phyloP scores from a whole-genome alignment of 2,888 invertebrate species.

The Ochropleura plecta region DNA sequence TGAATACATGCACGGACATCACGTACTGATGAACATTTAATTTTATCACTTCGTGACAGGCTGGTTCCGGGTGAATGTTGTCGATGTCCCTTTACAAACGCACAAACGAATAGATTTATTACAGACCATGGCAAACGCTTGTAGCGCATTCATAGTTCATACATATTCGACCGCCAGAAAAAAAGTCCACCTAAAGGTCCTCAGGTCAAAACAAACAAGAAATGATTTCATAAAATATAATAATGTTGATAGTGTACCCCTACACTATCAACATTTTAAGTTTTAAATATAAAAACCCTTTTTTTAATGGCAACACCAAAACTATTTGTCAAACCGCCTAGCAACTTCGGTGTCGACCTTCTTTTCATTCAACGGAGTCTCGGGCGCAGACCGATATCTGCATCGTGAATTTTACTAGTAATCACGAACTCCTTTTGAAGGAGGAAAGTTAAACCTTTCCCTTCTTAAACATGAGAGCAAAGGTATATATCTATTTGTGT shows the following conservation, averaged over 20 bases:
- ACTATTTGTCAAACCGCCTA: constrained; percentile 19
- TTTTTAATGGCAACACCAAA: constrained; percentile 38
- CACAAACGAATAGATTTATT: too few relatives aligned
- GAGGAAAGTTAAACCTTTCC: constrained; percentile 48
- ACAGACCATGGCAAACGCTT: too few relatives aligned
- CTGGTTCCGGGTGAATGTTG: too few relatives aligned
- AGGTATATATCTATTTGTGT: constrained; percentile 81
- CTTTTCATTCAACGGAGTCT: constrained; percentile 70
- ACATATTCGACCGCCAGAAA: too few relatives aligned
- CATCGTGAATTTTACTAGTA: constrained; percentile 71
- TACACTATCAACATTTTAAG: too few relatives aligned
- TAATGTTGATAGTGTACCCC: too few relatives aligned
- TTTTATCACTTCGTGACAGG: too few relatives aligned
- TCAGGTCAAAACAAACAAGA: neutral
- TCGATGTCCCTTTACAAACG: too few relatives aligned
- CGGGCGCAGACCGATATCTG: constrained; percentile 61
- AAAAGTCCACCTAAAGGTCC: neutral
- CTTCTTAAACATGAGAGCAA: constrained; percentile 83
- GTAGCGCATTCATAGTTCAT: too few relatives aligned
- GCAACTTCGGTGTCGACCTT: constrained; percentile 22
- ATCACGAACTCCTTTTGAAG: constrained; percentile 68
- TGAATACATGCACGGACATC: too few relatives aligned
- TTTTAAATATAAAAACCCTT: neutral
- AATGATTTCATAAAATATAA: neutral
- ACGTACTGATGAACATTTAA: too few relatives aligned